Evolutionary conservation across 2,888 invertebrate species (phyloP).

Genomic region (Drosophila pseudotakahashii): DNA sequence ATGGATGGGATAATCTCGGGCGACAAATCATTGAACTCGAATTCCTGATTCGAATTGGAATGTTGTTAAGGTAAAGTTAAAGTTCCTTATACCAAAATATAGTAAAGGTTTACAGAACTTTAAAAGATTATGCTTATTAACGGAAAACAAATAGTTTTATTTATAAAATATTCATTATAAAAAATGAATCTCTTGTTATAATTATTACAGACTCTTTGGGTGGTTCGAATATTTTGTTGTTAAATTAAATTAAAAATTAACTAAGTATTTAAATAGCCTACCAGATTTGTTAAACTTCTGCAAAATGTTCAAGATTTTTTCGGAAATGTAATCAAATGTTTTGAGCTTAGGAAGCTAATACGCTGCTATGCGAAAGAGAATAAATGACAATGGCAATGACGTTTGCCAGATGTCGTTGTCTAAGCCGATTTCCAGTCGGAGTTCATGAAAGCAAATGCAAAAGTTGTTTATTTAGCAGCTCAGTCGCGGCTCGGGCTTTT

Average conservation of each 20-base stretch:
- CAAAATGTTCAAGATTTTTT: neutral
- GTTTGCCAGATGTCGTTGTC: constrained; percentile 33
- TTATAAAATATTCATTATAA: no score
- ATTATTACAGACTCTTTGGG: no score
- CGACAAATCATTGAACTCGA: constrained; percentile 19
- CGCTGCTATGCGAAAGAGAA: constrained; percentile 21
- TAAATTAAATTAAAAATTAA: neutral
- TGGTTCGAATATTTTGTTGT: no score
- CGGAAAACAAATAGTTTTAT: neutral
- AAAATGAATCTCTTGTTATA: no score
- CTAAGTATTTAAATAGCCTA: neutral
- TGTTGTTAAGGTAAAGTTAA: neutral
- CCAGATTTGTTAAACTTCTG: neutral
- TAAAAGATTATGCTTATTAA: no score
- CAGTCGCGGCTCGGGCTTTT: constrained; percentile 62
- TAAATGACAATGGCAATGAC: constrained; percentile 38
- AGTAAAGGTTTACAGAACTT: no score
- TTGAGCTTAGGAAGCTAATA: neutral
- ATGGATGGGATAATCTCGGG: constrained; percentile 13
- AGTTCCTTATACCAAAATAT: no score
- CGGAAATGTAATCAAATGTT: constrained; percentile 3
- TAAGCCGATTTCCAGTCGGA: constrained; percentile 72
- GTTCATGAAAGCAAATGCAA: constrained; percentile 73
- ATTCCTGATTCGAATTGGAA: constrained; percentile 5
- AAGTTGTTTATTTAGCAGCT: constrained; percentile 73